Conservation (phyloP, 2,888 invertebrate genomes). For the Drosophila leonis region DNA sequence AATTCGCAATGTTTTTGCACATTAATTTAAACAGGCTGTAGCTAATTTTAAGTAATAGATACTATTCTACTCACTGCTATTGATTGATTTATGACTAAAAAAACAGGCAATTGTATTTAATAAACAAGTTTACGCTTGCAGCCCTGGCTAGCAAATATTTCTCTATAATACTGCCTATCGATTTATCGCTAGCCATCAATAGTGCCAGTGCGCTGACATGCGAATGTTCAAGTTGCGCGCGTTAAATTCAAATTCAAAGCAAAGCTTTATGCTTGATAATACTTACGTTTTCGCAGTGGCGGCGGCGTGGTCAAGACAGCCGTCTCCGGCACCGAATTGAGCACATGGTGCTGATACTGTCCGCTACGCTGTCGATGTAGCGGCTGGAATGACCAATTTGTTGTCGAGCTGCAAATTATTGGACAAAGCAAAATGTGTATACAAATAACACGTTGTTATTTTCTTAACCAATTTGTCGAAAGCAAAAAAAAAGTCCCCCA, state of each 20-base stretch:
- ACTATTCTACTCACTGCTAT: background rate
- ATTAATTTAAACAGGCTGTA: background rate
- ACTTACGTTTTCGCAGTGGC: slow-evolving; percentile 68
- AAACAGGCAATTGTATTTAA: background rate
- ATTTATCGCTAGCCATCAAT: slow-evolving; percentile 15
- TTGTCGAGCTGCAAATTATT: slow-evolving; percentile 62
- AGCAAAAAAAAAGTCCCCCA: no score
- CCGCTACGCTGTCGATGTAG: slow-evolving; percentile 70
- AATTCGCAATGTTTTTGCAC: background rate
- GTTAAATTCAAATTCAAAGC: slow-evolving; percentile 27
- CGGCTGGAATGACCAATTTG: slow-evolving; percentile 81
- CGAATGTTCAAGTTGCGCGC: slow-evolving; percentile 30
- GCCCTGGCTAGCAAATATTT: slow-evolving; percentile 27
- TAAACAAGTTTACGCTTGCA: slow-evolving; percentile 1
- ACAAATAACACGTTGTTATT: slow-evolving; percentile 44
- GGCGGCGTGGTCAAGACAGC: slow-evolving; percentile 68
- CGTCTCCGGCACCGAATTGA: slow-evolving; percentile 71
- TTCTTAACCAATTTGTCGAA: slow-evolving; percentile 53
- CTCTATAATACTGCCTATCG: slow-evolving; percentile 30
- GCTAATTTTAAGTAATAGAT: background rate
- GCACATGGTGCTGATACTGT: slow-evolving; percentile 68
- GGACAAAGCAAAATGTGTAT: slow-evolving; percentile 14
- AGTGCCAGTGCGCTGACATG: slow-evolving; percentile 5
- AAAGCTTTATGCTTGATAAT: slow-evolving; percentile 15
- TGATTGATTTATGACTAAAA: background rate